These are phyloP conservation scores for Muschampia plurimacula DNA, from an alignment of 2,888 invertebrate genomes.

Conservation along the genomic window DNA sequence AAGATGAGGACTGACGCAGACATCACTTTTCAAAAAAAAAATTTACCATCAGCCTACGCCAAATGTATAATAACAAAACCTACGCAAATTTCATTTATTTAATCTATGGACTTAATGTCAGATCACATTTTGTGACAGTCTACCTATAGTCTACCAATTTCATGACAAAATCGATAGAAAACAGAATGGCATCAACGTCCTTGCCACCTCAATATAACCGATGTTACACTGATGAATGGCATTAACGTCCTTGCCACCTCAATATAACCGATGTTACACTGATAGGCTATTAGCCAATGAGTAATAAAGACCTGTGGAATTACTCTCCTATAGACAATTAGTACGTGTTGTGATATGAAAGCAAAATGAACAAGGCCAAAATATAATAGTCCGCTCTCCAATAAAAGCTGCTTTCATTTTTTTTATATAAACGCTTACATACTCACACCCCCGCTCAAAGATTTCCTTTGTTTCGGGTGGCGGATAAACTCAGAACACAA, in stretches of 20 bases:
- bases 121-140: too few species aligned
- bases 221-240: conserved; percentile 8
- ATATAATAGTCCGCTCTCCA: background rate
- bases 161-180: background rate
- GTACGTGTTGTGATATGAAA: background rate
- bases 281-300: conserved; percentile 14
- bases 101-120: too few species aligned
- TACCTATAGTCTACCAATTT: background rate
- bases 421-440: too few species aligned
- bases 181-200: background rate
- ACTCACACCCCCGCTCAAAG: too few species aligned
- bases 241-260: background rate
- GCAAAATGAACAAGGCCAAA: background rate
- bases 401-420: too few species aligned
- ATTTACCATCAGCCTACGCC: too few species aligned
- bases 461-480: too few species aligned
- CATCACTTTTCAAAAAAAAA: too few species aligned
- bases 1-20: too few species aligned
- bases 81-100: too few species aligned
- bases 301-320: conserved; percentile 10
- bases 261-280: conserved; percentile 8
- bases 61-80: too few species aligned
- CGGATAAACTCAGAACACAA: too few species aligned
- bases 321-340: background rate
- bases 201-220: background rate